phyloP scores from a whole-genome alignment of 2,888 invertebrate genomes.

The Augochlorella aurata region DNA sequence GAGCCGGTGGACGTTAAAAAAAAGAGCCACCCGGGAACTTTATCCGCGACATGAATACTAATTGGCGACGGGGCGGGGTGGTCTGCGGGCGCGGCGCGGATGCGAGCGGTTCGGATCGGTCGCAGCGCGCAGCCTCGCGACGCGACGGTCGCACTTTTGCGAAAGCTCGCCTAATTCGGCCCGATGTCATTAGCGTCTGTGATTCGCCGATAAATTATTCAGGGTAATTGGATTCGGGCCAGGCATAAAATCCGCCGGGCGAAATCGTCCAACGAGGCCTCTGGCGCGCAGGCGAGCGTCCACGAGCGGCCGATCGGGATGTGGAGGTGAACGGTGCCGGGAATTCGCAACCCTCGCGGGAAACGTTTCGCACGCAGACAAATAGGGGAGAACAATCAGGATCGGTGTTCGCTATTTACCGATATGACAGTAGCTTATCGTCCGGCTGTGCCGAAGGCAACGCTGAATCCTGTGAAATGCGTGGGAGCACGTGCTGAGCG shows the following conservation, averaged over 20 bases:
- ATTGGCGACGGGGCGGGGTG: slow-evolving; percentile 34
- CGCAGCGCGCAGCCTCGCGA: neutral
- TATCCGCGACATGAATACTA: slow-evolving; percentile 54
- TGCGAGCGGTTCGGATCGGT: neutral
- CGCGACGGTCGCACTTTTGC: slow-evolving; percentile 55
- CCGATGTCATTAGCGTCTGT: slow-evolving; percentile 72
- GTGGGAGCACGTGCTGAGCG: slow-evolving; percentile 21
- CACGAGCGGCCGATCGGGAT: slow-evolving; percentile 6
- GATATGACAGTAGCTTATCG: slow-evolving; percentile 63
- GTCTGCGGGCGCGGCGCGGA: no score
- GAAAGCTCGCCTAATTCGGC: slow-evolving; percentile 66
- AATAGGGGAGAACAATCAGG: slow-evolving; percentile 59
- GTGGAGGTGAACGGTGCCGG: neutral
- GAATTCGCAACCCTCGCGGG: slow-evolving; percentile 48
- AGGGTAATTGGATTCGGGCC: slow-evolving; percentile 71
- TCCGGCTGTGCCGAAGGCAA: slow-evolving; percentile 16
- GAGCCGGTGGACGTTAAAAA: slow-evolving; percentile 38
- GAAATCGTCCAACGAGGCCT: slow-evolving; percentile 51
- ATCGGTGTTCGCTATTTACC: slow-evolving; percentile 68
- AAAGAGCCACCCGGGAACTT: slow-evolving; percentile 29
- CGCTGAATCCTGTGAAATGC: slow-evolving; percentile 17
- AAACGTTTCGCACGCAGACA: slow-evolving; percentile 39
- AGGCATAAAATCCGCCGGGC: slow-evolving; percentile 69
- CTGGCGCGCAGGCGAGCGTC: neutral
- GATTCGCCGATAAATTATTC: slow-evolving; percentile 76